Percentiles rank a stretch among this genome's conserved stretches.
phyloP scores from a whole-genome alignment of 2,888 invertebrate genomes.

The Lottia scabra region DNA sequence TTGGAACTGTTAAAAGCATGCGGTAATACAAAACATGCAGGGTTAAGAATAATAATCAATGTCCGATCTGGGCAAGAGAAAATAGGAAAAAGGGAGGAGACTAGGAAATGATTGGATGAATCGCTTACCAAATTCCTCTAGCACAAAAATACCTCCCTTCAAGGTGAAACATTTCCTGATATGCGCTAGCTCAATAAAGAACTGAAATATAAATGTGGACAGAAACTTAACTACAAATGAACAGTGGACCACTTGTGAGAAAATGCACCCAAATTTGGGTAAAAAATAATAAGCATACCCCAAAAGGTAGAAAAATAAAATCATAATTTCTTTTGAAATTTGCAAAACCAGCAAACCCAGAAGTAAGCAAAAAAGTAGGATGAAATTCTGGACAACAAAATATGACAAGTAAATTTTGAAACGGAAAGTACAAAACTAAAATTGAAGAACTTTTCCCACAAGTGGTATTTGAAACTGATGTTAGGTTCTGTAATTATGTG shows the following conservation, averaged over 20 bases:
- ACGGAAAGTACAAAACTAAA: no score
- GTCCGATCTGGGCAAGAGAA: conserved; percentile 21
- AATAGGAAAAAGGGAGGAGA: conserved; percentile 29
- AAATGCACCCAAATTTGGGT: not conserved
- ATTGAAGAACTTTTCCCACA: not conserved
- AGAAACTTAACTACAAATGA: conserved; percentile 52
- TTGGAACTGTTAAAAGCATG: no score
- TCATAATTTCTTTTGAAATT: not conserved
- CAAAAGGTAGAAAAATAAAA: not conserved
- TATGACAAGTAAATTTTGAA: not conserved
- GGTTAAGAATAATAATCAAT: conserved; percentile 1
- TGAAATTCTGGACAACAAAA: not conserved
- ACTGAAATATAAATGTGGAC: conserved; percentile 79
- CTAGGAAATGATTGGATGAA: conserved; percentile 14
- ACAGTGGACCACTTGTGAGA: conserved; percentile 22
- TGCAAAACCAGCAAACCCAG: not conserved
- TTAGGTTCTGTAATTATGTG: conserved; percentile 1
- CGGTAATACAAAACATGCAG: not conserved
- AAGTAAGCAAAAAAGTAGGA: not conserved
- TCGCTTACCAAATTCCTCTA: conserved; percentile 99
- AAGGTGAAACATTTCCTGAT: conserved; percentile 99
- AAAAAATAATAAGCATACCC: not conserved
- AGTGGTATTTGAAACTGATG: conserved; percentile 1
- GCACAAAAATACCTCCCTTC: conserved; percentile 98
- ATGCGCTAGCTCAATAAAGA: conserved; percentile 98